Conservation (phyloP, 1,140 invertebrate genomes). For the Mamestra configurata region DNA sequence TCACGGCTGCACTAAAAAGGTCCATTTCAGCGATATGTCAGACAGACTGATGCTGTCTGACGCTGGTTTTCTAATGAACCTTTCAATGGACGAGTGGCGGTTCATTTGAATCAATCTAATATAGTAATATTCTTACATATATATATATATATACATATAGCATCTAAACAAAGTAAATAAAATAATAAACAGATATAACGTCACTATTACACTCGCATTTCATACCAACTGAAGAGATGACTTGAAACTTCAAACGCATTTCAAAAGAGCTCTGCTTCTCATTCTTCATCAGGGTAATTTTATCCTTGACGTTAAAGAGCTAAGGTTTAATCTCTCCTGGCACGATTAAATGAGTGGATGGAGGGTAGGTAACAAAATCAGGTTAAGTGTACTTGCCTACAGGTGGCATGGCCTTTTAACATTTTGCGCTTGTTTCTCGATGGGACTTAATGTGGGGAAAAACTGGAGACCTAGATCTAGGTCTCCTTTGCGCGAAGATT, state of each 20-base stretch:
- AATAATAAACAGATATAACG: not conserved
- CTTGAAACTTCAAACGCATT: conserved; percentile 45
- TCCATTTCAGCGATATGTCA: too few relatives aligned
- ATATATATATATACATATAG: too few relatives aligned
- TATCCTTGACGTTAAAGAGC: not conserved
- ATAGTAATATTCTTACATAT: too few relatives aligned
- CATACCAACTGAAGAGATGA: conserved; percentile 14
- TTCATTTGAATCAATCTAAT: too few relatives aligned
- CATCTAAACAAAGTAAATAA: too few relatives aligned
- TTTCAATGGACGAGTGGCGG: too few relatives aligned
- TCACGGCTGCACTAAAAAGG: too few relatives aligned
- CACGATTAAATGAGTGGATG: conserved; percentile 10
- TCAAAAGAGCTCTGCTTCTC: not conserved
- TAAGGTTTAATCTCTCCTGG: conserved; percentile 4
- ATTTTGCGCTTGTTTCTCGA: conserved; percentile 3
- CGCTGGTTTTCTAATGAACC: too few relatives aligned
- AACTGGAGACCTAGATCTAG: conserved; percentile 29
- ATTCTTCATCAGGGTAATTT: not conserved
- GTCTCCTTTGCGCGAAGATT: conserved; percentile 7
- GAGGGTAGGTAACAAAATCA: conserved; percentile 33
- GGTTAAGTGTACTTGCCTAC: conserved; percentile 37
- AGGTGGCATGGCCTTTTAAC: conserved; percentile 38
- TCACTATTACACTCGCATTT: conserved; percentile 30
- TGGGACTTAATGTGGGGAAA: conserved; percentile 33
- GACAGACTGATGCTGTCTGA: too few relatives aligned